Evolutionary conservation across 53 echinoderm and acorn worm species (phyloP).

Genomic region (Echinometra lucunter): DNA sequence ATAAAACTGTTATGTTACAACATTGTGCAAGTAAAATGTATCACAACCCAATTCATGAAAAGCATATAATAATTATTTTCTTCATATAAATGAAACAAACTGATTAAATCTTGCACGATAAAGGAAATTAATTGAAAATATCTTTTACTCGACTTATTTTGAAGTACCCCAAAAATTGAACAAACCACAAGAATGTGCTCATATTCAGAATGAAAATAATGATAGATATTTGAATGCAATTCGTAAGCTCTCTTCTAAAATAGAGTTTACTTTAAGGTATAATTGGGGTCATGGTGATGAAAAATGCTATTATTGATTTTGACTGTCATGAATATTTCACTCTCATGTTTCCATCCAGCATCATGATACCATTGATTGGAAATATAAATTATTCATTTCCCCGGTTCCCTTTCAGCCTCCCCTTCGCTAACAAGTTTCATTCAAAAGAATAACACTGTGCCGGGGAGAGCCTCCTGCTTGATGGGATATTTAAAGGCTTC

Average conservation of each 20-base stretch:
- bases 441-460: slow-evolving; percentile 41
- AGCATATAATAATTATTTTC: too few relatives aligned
- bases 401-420: background rate
- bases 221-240: background rate
- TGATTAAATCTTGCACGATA: too few relatives aligned
- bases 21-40: background rate
- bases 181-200: background rate
- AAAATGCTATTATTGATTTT: slow-evolving; percentile 43
- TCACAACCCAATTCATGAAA: too few relatives aligned
- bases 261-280: background rate
- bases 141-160: background rate
- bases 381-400: slow-evolving; percentile 43
- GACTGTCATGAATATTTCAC: slow-evolving; percentile 39
- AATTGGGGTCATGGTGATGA: slow-evolving; percentile 31
- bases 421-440: slow-evolving; percentile 25
- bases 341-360: background rate
- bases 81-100: background rate
- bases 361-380: background rate
- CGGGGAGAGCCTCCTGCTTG: background rate
- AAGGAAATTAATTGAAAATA: background rate
- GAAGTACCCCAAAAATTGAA: background rate
- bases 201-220: background rate
- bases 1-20: too few relatives aligned
- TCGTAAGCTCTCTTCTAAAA: background rate
- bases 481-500: slow-evolving; percentile 41